Percentiles rank a stretch among this genome's conserved stretches.
Conservation (phyloP, 2,797 vertebrate genomes). For the Luscinia megarhynchos region DNA sequence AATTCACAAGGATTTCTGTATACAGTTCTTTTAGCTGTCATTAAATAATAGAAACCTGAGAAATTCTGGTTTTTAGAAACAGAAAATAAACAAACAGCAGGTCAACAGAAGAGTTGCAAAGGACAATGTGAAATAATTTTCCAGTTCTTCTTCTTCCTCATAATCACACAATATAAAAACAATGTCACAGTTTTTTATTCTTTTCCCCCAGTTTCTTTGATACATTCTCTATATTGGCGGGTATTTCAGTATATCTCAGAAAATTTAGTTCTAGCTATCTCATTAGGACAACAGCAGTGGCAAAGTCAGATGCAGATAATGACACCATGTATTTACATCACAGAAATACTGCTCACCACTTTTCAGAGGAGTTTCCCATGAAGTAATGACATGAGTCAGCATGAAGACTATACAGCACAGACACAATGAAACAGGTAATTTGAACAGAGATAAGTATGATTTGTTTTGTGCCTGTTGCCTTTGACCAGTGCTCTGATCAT, state of each 20-base stretch:
- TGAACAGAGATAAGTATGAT: neutral
- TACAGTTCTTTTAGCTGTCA: neutral
- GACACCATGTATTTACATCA: neutral
- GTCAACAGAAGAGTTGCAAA: neutral
- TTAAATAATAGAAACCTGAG: neutral
- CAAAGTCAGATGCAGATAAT: conserved; percentile 34
- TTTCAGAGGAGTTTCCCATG: conserved; percentile 68
- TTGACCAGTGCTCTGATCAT: neutral
- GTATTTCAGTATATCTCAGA: neutral
- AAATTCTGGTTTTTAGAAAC: neutral
- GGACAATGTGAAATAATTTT: neutral
- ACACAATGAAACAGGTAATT: conserved; percentile 22
- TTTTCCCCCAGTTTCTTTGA: neutral
- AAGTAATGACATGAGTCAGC: conserved; percentile 67
- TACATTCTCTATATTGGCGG: neutral
- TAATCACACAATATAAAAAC: neutral
- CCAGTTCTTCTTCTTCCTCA: neutral
- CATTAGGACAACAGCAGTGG: neutral
- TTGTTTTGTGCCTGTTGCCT: neutral
- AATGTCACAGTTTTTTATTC: neutral
- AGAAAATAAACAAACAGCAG: neutral
- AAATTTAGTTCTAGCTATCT: neutral
- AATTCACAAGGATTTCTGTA: neutral
- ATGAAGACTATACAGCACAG: neutral
- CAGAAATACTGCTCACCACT: conserved; percentile 4